phyloP scores from a whole-genome alignment of 2,113 vertebrate genomes.

The Machaerirhynchus nigripectus region DNA sequence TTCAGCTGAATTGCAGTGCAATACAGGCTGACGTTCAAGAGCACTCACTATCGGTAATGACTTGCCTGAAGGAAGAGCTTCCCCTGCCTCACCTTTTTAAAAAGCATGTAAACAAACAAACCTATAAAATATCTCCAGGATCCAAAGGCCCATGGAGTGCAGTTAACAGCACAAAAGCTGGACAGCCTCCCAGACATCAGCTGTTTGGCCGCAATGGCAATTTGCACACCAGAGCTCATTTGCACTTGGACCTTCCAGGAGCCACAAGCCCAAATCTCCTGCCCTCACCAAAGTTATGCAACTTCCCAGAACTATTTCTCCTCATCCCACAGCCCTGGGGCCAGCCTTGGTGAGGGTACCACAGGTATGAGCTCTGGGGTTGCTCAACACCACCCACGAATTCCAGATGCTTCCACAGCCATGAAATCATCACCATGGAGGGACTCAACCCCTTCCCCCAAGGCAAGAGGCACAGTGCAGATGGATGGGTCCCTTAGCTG shows the following conservation, averaged over 20 bases:
- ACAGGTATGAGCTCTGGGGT: neutral
- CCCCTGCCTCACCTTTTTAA: neutral
- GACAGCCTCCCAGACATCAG: neutral
- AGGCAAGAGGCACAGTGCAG: neutral
- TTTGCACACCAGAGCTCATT: neutral
- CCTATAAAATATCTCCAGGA: neutral
- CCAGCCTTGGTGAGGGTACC: neutral
- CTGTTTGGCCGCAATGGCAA: neutral
- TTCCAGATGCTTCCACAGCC: neutral
- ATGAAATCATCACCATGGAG: neutral
- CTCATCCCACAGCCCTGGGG: neutral
- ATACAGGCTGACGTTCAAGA: neutral
- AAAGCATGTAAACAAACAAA: constrained; percentile 22
- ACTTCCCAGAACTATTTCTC: neutral
- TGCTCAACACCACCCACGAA: constrained; percentile 1
- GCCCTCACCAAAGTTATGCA: neutral
- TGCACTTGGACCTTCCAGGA: neutral
- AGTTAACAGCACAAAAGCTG: neutral
- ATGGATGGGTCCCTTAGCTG: neutral
- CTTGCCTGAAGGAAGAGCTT: constrained; percentile 35
- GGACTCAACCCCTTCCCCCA: neutral
- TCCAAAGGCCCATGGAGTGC: neutral
- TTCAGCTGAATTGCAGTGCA: neutral
- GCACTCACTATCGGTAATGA: neutral
- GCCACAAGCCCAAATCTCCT: neutral